These are phyloP conservation scores for Mythimna lalbum DNA, from an alignment of 2,888 invertebrate genomes.

Conservation along the genomic window DNA sequence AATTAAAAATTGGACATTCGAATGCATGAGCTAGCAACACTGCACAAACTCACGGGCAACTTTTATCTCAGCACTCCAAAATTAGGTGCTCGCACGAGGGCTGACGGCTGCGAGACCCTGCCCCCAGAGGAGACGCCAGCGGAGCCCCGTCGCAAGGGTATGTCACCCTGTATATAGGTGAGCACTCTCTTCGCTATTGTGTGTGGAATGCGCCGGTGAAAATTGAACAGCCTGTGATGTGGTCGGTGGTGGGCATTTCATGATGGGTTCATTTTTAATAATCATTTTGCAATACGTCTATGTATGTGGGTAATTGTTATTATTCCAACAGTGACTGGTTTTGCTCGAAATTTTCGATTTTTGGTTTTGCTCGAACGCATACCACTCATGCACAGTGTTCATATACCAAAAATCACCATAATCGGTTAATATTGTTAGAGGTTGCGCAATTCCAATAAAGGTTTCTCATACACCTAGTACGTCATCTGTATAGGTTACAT, in stretches of 20 bases:
- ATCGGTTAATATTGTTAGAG: too few species aligned
- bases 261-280: background rate
- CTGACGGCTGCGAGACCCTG: slow-evolving; percentile 84
- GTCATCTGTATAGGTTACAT: too few species aligned
- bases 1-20: background rate
- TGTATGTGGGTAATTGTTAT: too few species aligned
- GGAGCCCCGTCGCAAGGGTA: slow-evolving; percentile 82
- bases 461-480: too few species aligned
- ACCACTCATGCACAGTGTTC: too few species aligned
- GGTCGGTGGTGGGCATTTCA: slow-evolving; percentile 20
- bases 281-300: background rate
- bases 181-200: slow-evolving; percentile 62
- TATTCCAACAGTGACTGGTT: too few species aligned
- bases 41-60: slow-evolving; percentile 42
- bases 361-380: too few species aligned
- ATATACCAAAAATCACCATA: too few species aligned
- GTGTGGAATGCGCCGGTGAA: slow-evolving; percentile 50
- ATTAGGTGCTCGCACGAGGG: slow-evolving; percentile 83
- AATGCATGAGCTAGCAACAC: slow-evolving; percentile 32
- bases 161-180: slow-evolving; percentile 72
- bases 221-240: slow-evolving; percentile 25
- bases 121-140: slow-evolving; percentile 67
- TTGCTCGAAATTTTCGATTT: too few species aligned
- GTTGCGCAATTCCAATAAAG: too few species aligned
- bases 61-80: slow-evolving; percentile 75